These are phyloP conservation scores for Plecotus auritus DNA, from an alignment of 2,113 vertebrate species.

Conservation along the genomic window DNA sequence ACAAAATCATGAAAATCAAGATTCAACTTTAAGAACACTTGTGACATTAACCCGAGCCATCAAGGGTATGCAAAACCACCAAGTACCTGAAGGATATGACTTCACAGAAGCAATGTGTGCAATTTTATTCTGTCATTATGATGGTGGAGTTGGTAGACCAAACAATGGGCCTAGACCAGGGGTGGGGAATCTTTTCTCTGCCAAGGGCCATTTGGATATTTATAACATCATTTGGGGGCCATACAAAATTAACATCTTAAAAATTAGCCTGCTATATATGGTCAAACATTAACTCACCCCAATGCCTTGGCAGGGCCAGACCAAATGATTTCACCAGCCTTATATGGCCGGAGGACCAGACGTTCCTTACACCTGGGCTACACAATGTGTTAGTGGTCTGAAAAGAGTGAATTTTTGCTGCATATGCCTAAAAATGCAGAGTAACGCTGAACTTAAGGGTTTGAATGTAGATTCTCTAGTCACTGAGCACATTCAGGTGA, in stretches of 20 bases:
- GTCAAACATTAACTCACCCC: no score
- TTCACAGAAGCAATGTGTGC: neutral
- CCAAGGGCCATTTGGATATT: no score
- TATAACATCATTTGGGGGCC: no score
- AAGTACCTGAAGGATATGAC: neutral
- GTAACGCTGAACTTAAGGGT: neutral
- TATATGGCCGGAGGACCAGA: no score
- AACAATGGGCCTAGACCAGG: no score
- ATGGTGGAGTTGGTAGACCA: no score
- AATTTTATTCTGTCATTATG: no score
- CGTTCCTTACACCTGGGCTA: neutral
- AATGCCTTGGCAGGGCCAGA: no score
- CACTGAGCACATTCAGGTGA: neutral
- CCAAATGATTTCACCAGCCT: no score
- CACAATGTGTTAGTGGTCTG: neutral
- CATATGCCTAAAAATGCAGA: neutral
- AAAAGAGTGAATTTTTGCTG: neutral
- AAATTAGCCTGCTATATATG: no score
- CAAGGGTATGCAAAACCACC: neutral
- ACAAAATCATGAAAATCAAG: neutral
- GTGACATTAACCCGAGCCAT: neutral
- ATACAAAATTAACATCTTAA: no score
- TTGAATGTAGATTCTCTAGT: neutral
- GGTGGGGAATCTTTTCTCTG: no score
- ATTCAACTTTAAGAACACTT: neutral